Percentiles rank a stretch among this genome's conserved stretches.
Evolutionary conservation across 2,113 vertebrate genomes (phyloP).

Genomic region (Platycercus adscitus): DNA sequence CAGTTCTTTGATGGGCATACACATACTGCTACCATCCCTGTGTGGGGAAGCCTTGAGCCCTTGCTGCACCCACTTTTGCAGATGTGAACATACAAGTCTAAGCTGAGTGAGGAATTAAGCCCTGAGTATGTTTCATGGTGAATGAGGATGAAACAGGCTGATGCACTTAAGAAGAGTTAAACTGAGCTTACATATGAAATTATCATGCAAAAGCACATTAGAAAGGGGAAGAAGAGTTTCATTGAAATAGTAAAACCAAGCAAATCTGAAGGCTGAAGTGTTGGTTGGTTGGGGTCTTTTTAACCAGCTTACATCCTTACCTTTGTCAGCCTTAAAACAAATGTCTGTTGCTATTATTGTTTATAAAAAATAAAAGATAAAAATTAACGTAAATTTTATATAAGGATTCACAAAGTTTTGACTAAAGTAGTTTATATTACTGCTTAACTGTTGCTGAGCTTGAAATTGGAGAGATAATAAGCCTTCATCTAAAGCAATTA

Average conservation of each 20-base stretch:
- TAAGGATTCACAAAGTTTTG: background rate
- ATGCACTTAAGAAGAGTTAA: background rate
- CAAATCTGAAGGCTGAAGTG: background rate
- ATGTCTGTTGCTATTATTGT: background rate
- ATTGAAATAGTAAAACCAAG: background rate
- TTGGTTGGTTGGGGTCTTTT: background rate
- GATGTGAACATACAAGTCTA: background rate
- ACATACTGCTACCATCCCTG: too few relatives aligned
- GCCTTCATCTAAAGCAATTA: conserved; percentile 24
- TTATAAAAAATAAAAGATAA: background rate
- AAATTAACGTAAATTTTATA: background rate
- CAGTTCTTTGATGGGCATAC: background rate
- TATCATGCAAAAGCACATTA: accelerated
- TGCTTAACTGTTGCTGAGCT: background rate
- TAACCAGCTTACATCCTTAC: background rate
- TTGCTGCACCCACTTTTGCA: accelerated
- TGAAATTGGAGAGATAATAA: conserved; percentile 5
- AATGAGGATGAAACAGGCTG: background rate
- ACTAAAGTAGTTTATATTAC: background rate
- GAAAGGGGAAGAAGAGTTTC: background rate
- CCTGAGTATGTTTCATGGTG: background rate
- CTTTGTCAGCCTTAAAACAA: background rate
- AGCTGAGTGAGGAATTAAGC: background rate
- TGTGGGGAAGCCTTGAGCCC: accelerated
- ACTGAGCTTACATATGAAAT: background rate